phyloP scores from a whole-genome alignment of 2,888 invertebrate species.

The Chalcis sispes region DNA sequence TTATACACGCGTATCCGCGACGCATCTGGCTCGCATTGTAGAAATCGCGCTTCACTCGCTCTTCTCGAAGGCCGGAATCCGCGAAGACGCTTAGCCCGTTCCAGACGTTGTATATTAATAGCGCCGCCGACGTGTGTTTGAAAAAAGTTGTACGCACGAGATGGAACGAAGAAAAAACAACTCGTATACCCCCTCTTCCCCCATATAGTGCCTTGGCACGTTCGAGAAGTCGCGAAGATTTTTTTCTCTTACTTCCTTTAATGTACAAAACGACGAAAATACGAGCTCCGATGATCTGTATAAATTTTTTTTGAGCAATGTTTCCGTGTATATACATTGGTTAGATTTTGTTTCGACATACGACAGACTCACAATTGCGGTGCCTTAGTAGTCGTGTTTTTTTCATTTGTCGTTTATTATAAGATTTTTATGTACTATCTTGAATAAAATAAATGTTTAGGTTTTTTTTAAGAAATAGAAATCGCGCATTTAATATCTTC shows the following conservation, averaged over 20 bases:
- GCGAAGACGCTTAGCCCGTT: constrained; percentile 38
- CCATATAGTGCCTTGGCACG: constrained; percentile 17
- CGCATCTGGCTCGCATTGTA: constrained; percentile 43
- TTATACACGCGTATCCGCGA: constrained; percentile 17
- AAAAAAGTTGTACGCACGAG: constrained; percentile 16
- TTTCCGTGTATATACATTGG: constrained; percentile 58
- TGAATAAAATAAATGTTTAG: constrained; percentile 23
- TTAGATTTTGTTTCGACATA: constrained; percentile 25
- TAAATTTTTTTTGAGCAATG: constrained; percentile 60
- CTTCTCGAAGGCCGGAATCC: constrained; percentile 27
- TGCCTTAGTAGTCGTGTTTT: background rate
- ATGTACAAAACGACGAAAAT: constrained; percentile 54
- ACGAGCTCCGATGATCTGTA: constrained; percentile 59
- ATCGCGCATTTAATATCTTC: constrained; percentile 25
- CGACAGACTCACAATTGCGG: background rate
- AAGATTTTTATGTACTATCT: constrained; percentile 44
- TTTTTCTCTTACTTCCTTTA: constrained; percentile 18
- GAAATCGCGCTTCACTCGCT: constrained; percentile 24
- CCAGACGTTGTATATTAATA: constrained; percentile 43
- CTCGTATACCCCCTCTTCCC: background rate
- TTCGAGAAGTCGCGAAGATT: constrained; percentile 9
- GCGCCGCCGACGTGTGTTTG: constrained; percentile 24
- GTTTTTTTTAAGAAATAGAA: constrained; percentile 29
- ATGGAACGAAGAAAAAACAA: background rate
- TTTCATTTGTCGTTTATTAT: background rate